phyloP scores from a whole-genome alignment of 2,113 vertebrate species.

The Leucoraja erinaceus region DNA sequence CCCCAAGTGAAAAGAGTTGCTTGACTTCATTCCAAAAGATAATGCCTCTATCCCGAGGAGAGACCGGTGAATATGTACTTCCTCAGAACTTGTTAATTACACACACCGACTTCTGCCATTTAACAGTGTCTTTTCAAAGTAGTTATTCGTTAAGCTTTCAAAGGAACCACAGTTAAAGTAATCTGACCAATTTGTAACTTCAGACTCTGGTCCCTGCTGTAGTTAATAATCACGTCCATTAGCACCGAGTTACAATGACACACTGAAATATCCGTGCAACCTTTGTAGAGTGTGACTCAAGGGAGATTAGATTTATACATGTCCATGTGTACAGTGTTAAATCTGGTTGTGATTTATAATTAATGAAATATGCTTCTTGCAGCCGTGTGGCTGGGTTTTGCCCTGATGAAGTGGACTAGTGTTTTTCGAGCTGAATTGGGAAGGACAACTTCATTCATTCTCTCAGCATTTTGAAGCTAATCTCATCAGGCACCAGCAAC shows the following conservation, averaged over 20 bases:
- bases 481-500: neutral
- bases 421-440: neutral
- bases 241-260: neutral
- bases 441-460: neutral
- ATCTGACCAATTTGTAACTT: neutral
- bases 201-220: neutral
- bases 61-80: neutral
- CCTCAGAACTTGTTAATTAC: neutral
- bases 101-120: neutral
- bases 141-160: neutral
- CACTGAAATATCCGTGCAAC: neutral
- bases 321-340: neutral
- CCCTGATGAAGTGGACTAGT: neutral
- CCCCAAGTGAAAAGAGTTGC: no score
- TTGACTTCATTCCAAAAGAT: no score
- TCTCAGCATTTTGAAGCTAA: neutral
- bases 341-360: neutral
- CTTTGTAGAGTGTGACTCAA: no score
- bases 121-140: neutral
- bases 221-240: neutral
- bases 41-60: no score
- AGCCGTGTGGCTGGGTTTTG: neutral
- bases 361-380: neutral
- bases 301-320: no score
- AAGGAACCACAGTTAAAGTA: neutral